Percentiles rank a stretch among this genome's conserved stretches.
Evolutionary conservation across 2,113 vertebrate species (phyloP).

Genomic region (Oxyruncus cristatus): DNA sequence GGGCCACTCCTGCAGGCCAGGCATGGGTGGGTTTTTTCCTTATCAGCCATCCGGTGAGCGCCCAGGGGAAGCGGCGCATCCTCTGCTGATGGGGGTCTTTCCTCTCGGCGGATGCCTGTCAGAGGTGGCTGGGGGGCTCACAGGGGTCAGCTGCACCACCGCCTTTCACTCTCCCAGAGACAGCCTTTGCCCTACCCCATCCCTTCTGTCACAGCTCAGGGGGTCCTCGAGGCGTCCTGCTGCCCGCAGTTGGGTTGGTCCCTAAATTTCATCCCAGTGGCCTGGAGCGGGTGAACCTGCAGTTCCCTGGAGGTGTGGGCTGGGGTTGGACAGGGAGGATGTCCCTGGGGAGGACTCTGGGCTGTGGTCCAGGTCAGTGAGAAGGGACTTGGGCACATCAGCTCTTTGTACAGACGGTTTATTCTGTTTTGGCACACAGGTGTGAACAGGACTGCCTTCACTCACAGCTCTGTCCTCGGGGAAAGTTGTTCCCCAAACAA

Average conservation of each 20-base stretch:
- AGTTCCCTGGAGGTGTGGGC: not conserved
- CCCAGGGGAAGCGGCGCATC: not conserved
- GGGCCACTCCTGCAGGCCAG: not conserved
- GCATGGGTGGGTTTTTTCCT: not conserved
- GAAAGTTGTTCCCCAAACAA: not conserved
- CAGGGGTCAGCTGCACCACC: not conserved
- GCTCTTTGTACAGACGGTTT: not conserved
- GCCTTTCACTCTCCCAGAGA: not conserved
- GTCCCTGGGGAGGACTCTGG: accelerated
- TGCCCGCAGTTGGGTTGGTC: not conserved
- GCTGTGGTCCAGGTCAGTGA: not conserved
- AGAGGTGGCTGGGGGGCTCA: accelerated
- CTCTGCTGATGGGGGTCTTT: not conserved
- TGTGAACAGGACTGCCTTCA: not conserved
- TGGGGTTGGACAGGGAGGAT: not conserved
- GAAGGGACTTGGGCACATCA: accelerated
- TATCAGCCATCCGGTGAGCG: not conserved
- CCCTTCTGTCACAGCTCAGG: not conserved
- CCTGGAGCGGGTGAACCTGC: accelerated
- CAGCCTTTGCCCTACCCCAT: not conserved
- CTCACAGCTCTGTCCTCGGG: not conserved
- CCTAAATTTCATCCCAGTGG: not conserved
- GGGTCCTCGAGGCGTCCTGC: accelerated
- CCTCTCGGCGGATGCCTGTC: not conserved
- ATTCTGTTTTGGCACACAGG: accelerated